phyloP scores from a whole-genome alignment of 2,888 invertebrate species.

The Mechanitis messenoides region DNA sequence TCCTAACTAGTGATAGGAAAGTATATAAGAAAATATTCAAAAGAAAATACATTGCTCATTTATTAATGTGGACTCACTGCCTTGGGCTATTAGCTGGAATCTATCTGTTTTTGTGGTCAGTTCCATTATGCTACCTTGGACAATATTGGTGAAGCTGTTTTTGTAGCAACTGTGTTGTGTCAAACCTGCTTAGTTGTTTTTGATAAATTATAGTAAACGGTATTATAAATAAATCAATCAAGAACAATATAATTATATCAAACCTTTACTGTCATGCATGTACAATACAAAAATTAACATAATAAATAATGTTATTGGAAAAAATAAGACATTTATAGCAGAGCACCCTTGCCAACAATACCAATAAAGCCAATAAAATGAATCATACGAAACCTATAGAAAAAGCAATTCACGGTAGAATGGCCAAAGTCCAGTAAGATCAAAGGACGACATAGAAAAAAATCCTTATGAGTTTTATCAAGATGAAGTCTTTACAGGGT shows the following conservation, averaged over 20 bases:
- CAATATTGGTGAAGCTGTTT: slow-evolving; percentile 49
- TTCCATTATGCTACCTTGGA: slow-evolving; percentile 48
- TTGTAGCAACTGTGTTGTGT: slow-evolving; percentile 42
- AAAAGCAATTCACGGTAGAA: slow-evolving; percentile 34
- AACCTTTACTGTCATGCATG: too few species aligned
- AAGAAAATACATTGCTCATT: slow-evolving; percentile 54
- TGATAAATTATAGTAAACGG: too few species aligned
- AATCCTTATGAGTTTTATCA: slow-evolving; percentile 48
- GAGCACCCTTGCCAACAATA: neutral
- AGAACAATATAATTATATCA: too few species aligned
- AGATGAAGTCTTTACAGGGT: slow-evolving; percentile 35
- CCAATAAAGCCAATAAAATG: slow-evolving; percentile 28
- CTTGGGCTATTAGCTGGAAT: slow-evolving; percentile 58
- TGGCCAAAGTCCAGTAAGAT: slow-evolving; percentile 39
- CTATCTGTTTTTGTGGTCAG: slow-evolving; percentile 42
- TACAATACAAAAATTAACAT: neutral
- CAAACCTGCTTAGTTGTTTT: too few species aligned
- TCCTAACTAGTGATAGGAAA: slow-evolving; percentile 12
- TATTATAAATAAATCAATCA: too few species aligned
- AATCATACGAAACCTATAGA: slow-evolving; percentile 31
- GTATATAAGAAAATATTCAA: slow-evolving; percentile 38
- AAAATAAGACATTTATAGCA: neutral
- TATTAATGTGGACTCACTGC: slow-evolving; percentile 51
- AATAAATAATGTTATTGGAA: neutral
- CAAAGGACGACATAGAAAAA: slow-evolving; percentile 52